A percentile compares a stretch with the other conserved stretches of the same genome.
These are phyloP conservation scores for Exaiptasia diaphana DNA, from an alignment of 64 coral and sea anemone genomes.

Conservation along the genomic window DNA sequence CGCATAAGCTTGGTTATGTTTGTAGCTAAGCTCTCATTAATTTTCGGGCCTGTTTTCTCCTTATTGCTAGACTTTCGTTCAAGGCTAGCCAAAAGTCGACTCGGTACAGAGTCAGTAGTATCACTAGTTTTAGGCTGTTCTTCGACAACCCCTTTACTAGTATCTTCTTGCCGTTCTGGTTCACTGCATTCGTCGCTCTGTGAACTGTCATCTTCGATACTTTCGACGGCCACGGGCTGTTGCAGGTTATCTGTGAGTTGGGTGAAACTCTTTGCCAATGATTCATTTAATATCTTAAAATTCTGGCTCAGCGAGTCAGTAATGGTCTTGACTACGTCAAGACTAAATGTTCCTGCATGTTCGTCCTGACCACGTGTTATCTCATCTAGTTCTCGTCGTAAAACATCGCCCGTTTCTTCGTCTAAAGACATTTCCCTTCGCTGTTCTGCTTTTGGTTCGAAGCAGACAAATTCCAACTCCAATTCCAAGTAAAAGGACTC, in stretches of 20 bases:
- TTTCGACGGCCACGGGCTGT: neutral
- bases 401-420: too few relatives aligned
- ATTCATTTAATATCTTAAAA: neutral
- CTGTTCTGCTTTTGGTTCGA: too few relatives aligned
- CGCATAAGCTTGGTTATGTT: slow-evolving; percentile 42
- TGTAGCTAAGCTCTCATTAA: slow-evolving; percentile 39
- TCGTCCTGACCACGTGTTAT: too few relatives aligned
- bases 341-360: too few relatives aligned
- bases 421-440: too few relatives aligned
- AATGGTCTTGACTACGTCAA: slow-evolving; percentile 9
- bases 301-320: neutral
- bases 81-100: neutral
- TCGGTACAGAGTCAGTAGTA: too few relatives aligned
- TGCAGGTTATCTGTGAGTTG: neutral
- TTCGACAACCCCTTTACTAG: neutral
- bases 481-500: too few relatives aligned
- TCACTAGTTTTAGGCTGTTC: neutral
- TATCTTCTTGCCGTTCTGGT: neutral
- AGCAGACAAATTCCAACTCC: too few relatives aligned
- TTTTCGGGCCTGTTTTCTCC: slow-evolving; percentile 5
- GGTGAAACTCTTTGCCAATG: neutral
- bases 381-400: too few relatives aligned
- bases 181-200: neutral
- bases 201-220: neutral
- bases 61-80: slow-evolving; percentile 3